phyloP scores from a whole-genome alignment of 2,888 invertebrate species.

The Lepidocyrtoides sp. region DNA sequence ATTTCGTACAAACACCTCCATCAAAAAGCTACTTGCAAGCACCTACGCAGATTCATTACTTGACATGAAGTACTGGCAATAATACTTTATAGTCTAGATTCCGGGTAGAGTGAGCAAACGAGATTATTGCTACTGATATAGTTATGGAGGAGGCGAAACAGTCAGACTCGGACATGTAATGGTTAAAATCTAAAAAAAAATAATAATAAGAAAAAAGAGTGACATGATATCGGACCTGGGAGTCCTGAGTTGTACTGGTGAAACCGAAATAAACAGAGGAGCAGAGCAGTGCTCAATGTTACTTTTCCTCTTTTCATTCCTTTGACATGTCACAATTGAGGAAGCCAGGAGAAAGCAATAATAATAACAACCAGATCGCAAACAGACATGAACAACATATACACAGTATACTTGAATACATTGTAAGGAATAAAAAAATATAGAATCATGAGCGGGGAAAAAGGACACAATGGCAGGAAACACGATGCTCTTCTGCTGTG shows the following conservation, averaged over 20 bases:
- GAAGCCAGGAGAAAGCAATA: slow-evolving; percentile 41
- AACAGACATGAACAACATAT: slow-evolving; percentile 33
- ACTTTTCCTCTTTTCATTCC: background rate
- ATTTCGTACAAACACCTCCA: too few species aligned
- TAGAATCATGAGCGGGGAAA: background rate
- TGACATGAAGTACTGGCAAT: background rate
- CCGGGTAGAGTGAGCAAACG: background rate
- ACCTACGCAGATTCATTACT: background rate
- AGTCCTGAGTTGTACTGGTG: background rate
- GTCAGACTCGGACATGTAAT: background rate
- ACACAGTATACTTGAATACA: background rate
- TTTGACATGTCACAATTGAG: slow-evolving; percentile 33
- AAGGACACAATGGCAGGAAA: background rate
- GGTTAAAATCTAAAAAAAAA: too few species aligned
- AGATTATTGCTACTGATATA: slow-evolving; percentile 1
- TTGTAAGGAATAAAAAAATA: background rate
- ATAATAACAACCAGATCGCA: slow-evolving; percentile 50
- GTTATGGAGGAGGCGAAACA: background rate
- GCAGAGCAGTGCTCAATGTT: background rate
- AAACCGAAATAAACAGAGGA: background rate
- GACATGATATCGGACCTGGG: slow-evolving; percentile 14
- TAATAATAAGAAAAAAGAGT: background rate
- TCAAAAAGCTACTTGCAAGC: too few species aligned
- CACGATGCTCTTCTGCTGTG: slow-evolving; percentile 39
- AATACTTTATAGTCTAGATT: background rate